A percentile compares a stretch with the other conserved stretches of the same genome.
Conservation (phyloP, 2,113 vertebrate species). For the Thunnus thynnus region DNA sequence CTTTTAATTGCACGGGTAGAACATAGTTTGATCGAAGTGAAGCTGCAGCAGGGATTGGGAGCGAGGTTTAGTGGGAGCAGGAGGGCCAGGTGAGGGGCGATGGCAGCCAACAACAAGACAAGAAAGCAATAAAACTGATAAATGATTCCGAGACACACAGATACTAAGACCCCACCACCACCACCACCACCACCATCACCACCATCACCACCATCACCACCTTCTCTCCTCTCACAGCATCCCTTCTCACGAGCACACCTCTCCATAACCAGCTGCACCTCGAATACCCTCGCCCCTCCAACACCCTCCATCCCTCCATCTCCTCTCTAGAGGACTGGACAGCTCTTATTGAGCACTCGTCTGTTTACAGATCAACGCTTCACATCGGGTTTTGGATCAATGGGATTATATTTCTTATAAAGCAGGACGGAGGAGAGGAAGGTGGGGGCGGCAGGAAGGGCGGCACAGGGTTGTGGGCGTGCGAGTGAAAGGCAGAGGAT, state of each 20-base stretch:
- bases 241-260: slow-evolving; percentile 28
- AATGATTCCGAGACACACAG: slow-evolving; percentile 79
- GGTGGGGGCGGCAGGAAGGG: slow-evolving; percentile 48
- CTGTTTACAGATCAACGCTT: slow-evolving; percentile 83
- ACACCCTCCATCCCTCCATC: slow-evolving; percentile 51
- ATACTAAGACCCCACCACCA: slow-evolving; percentile 37
- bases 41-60: slow-evolving; percentile 25
- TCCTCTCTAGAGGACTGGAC: slow-evolving; percentile 56
- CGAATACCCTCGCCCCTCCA: slow-evolving; percentile 8
- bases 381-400: slow-evolving; percentile 84
- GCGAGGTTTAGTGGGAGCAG: slow-evolving; percentile 17
- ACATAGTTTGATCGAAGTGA: slow-evolving; percentile 52
- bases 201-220: not conserved
- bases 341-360: slow-evolving; percentile 79
- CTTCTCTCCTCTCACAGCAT: slow-evolving; percentile 38
- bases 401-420: slow-evolving; percentile 84
- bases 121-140: slow-evolving; percentile 85
- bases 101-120: slow-evolving; percentile 69
- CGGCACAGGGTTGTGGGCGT: slow-evolving; percentile 19
- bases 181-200: slow-evolving; percentile 10
- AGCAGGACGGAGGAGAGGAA: slow-evolving; percentile 58
- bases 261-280: slow-evolving; percentile 33
- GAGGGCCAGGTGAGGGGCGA: slow-evolving; percentile 62
- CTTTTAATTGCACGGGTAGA: slow-evolving; percentile 77
- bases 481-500: slow-evolving; percentile 50